Evolutionary conservation across 1,140 invertebrate species (phyloP).

Genomic region (Trichonephila inaurata): DNA sequence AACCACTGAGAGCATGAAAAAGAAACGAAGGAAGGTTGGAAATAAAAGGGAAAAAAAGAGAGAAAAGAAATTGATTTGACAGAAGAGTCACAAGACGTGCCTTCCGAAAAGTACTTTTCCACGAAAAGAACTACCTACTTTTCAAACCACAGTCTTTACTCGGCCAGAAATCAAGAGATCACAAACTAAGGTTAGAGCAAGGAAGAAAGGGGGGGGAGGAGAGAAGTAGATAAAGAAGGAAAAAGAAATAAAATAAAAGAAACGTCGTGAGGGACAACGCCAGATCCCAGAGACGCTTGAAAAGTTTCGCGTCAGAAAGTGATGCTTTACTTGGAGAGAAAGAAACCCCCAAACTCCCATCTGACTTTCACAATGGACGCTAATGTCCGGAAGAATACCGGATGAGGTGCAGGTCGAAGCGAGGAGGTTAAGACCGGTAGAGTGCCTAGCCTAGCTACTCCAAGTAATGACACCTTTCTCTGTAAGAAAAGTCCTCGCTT

Average conservation of each 20-base stretch:
- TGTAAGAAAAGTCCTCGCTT: conserved; percentile 34
- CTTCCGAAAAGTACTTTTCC: conserved; percentile 58
- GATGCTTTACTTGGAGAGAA: conserved; percentile 37
- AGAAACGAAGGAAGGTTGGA: neutral
- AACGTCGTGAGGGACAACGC: conserved; percentile 57
- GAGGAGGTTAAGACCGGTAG: neutral
- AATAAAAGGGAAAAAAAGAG: neutral
- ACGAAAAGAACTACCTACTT: conserved; percentile 54
- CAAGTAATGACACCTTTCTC: conserved; percentile 64
- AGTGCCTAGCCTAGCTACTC: conserved; percentile 54
- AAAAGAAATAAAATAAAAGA: conserved; percentile 30
- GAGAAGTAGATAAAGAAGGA: conserved; percentile 11
- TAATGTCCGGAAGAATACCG: conserved; percentile 75
- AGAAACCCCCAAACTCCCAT: conserved; percentile 73
- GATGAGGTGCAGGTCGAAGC: conserved; percentile 45
- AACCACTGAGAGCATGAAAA: neutral
- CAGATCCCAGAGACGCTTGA: conserved; percentile 50
- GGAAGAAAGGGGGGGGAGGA: neutral
- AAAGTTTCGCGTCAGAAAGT: conserved; percentile 69
- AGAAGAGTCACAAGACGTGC: conserved; percentile 71
- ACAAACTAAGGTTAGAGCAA: neutral
- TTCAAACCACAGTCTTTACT: conserved; percentile 65
- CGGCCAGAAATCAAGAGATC: conserved; percentile 65
- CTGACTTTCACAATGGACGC: conserved; percentile 76
- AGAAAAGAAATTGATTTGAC: conserved; percentile 74